Percentiles rank a stretch among this genome's conserved stretches.
Evolutionary conservation across 2,797 vertebrate species (phyloP).

Genomic region (Clarias fuscus): DNA sequence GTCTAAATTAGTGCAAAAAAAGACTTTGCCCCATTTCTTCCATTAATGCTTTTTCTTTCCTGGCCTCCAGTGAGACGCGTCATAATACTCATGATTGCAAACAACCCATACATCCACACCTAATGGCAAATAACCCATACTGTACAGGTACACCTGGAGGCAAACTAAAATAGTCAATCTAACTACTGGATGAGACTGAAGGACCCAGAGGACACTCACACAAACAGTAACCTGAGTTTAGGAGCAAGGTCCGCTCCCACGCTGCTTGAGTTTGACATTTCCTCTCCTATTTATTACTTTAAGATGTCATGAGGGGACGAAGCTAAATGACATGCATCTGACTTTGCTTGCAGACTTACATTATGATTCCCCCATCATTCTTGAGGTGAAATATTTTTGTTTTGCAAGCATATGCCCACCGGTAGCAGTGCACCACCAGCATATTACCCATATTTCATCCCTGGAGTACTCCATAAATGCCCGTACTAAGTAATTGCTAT

Average conservation of each 20-base stretch:
- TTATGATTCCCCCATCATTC: background rate
- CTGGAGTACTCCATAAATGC: background rate
- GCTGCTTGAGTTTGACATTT: background rate
- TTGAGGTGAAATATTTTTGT: background rate
- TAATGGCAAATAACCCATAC: background rate
- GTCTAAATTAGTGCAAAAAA: too few relatives aligned
- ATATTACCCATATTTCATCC: background rate
- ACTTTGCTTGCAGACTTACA: background rate
- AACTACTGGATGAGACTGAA: background rate
- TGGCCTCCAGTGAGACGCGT: too few relatives aligned
- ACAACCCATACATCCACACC: background rate
- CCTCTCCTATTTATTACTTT: background rate
- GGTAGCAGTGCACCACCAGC: background rate
- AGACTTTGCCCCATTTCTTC: too few relatives aligned
- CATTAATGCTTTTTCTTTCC: too few relatives aligned
- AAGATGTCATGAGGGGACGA: background rate
- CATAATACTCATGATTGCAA: too few relatives aligned
- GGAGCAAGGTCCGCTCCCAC: background rate
- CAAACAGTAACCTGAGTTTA: background rate
- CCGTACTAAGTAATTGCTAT: background rate
- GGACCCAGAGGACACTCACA: background rate
- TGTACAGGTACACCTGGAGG: background rate
- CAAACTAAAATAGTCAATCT: background rate
- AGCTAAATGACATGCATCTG: too few relatives aligned
- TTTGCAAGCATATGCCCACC: background rate